phyloP scores from a whole-genome alignment of 1,140 invertebrate genomes.

The Halesus radiatus region DNA sequence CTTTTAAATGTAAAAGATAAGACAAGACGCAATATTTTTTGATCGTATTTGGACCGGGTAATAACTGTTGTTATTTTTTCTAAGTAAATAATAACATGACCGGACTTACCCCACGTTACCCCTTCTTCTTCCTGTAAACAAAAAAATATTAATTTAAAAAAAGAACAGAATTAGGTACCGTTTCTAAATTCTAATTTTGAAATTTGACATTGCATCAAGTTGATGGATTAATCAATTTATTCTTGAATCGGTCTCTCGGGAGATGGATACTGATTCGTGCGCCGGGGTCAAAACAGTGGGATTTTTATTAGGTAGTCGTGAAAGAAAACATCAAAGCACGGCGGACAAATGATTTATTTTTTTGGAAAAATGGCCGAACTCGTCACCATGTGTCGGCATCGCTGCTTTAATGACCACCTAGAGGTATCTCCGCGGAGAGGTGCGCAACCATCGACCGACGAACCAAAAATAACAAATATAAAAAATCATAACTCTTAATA shows the following conservation, averaged over 20 bases:
- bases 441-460: neutral
- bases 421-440: neutral
- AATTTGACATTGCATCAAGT: slow-evolving; percentile 8
- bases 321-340: slow-evolving; percentile 22
- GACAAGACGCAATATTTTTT: no score
- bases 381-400: slow-evolving; percentile 33
- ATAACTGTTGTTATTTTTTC: no score
- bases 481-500: no score
- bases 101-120: no score
- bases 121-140: no score
- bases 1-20: no score
- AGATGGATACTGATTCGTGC: slow-evolving; percentile 31
- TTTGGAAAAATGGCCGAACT: slow-evolving; percentile 25
- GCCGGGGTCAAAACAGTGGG: slow-evolving; percentile 8
- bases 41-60: no score
- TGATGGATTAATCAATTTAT: slow-evolving; percentile 33
- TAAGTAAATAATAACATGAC: no score
- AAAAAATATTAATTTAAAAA: no score
- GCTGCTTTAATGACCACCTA: slow-evolving; percentile 32
- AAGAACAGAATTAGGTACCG: no score
- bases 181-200: neutral
- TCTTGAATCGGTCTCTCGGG: slow-evolving; percentile 4
- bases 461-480: neutral
- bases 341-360: slow-evolving; percentile 41
- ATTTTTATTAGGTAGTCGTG: slow-evolving; percentile 34